Evolutionary conservation across 2,797 vertebrate genomes (phyloP).

Genomic region (Gila robusta): DNA sequence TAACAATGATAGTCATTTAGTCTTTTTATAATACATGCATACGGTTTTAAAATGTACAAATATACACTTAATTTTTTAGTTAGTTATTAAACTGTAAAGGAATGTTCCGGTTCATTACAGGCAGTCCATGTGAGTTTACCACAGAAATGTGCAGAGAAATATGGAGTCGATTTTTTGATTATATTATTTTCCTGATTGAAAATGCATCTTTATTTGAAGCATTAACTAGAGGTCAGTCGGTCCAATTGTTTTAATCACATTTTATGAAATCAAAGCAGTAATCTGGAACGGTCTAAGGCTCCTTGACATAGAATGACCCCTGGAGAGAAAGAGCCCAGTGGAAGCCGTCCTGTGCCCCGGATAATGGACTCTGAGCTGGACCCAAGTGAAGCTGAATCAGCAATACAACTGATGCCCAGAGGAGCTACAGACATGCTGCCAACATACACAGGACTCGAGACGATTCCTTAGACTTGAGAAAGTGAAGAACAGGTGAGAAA

Average conservation of each 20-base stretch:
- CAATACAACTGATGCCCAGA: constrained; percentile 33
- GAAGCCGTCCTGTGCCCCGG: neutral
- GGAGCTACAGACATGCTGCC: constrained; percentile 20
- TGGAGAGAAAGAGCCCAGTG: neutral
- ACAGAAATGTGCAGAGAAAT: neutral
- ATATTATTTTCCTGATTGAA: neutral
- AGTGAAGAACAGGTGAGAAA: neutral
- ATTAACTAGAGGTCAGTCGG: neutral
- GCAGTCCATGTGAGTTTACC: neutral
- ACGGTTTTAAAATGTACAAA: neutral
- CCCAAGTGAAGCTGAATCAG: neutral
- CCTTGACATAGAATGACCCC: constrained; percentile 19
- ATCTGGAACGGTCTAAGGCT: neutral
- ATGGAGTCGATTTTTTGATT: neutral
- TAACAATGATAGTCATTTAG: neutral
- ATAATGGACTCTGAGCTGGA: constrained; percentile 44
- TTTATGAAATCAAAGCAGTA: neutral
- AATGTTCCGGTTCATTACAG: neutral
- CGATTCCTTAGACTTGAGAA: neutral
- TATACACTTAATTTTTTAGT: neutral
- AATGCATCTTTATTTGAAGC: neutral
- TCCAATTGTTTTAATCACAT: constrained; percentile 1
- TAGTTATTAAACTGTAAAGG: neutral
- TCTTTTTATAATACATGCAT: neutral
- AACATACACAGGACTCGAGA: constrained; percentile 45